phyloP scores from a whole-genome alignment of 2,888 invertebrate genomes.

The Cabera pusaria region DNA sequence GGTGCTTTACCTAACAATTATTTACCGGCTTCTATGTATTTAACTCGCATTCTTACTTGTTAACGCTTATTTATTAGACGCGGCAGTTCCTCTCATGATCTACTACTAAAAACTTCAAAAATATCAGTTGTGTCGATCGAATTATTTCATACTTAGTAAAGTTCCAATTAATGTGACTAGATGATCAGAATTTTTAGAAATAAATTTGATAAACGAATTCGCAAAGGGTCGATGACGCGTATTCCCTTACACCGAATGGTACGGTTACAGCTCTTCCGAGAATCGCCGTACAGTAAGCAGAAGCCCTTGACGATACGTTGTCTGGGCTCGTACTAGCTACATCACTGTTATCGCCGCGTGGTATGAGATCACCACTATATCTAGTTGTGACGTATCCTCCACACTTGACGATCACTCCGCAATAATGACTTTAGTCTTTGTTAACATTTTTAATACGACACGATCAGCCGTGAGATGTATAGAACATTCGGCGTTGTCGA shows the following conservation, averaged over 20 bases:
- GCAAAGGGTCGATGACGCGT: conserved; percentile 4
- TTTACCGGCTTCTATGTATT: conserved; percentile 45
- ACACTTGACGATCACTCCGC: conserved; percentile 37
- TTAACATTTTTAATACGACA: conserved; percentile 29
- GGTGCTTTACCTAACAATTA: conserved; percentile 77
- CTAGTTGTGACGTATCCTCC: conserved; percentile 66
- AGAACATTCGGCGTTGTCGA: conserved; percentile 9
- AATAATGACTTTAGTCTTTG: conserved; percentile 44
- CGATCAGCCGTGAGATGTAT: conserved; percentile 21
- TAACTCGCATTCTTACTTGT: conserved; percentile 40
- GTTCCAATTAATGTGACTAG: too few relatives aligned
- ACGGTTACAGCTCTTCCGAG: conserved; percentile 18
- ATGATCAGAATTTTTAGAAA: too few relatives aligned
- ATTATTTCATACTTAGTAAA: too few relatives aligned
- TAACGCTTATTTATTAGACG: conserved; percentile 29
- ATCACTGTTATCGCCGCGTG: conserved; percentile 52
- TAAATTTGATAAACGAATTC: conserved; percentile 4
- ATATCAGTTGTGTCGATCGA: too few relatives aligned
- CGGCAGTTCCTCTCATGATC: conserved; percentile 7
- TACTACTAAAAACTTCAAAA: too few relatives aligned
- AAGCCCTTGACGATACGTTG: conserved; percentile 43
- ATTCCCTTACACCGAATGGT: conserved; percentile 16
- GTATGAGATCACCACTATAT: conserved; percentile 78
- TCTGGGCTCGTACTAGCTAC: conserved; percentile 38
- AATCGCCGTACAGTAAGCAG: conserved; percentile 22